These are phyloP conservation scores for Trematomus loennbergii DNA, from an alignment of 2,113 vertebrate species.

Conservation along the genomic window DNA sequence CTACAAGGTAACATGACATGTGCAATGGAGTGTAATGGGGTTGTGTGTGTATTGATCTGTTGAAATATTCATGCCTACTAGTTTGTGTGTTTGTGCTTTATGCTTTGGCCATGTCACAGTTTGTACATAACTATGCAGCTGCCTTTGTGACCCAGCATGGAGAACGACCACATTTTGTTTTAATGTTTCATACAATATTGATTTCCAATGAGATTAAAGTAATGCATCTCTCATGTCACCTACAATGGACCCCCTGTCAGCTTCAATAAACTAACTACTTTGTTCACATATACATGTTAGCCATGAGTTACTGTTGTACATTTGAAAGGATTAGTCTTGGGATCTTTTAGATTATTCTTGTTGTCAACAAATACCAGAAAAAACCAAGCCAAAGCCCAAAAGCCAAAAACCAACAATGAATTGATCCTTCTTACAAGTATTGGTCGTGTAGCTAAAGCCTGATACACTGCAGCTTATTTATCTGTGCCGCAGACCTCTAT, in stretches of 20 bases:
- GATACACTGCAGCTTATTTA: neutral
- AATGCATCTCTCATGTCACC: neutral
- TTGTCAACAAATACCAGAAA: neutral
- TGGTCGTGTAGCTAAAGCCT: neutral
- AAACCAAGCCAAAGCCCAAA: neutral
- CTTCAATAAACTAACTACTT: neutral
- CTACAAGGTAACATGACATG: conserved; percentile 89
- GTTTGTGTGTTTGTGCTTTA: conserved; percentile 1
- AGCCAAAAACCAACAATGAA: neutral
- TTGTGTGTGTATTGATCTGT: conserved; percentile 33
- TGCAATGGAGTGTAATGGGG: conserved; percentile 28
- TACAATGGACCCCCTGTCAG: neutral
- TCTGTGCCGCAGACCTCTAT: neutral
- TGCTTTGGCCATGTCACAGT: conserved; percentile 1
- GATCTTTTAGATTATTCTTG: neutral
- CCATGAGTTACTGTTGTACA: neutral
- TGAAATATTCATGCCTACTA: conserved; percentile 51
- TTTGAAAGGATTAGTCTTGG: neutral
- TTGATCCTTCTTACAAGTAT: neutral
- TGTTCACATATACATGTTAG: neutral
- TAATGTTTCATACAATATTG: neutral
- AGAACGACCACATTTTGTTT: neutral
- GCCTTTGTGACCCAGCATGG: conserved; percentile 9
- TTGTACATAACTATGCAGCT: neutral
- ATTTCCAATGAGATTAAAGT: neutral